Evolutionary conservation across 2,113 vertebrate species (phyloP), one percentile per base, ranked within the genome.

Genomic region (Empidonax traillii): DNA sequence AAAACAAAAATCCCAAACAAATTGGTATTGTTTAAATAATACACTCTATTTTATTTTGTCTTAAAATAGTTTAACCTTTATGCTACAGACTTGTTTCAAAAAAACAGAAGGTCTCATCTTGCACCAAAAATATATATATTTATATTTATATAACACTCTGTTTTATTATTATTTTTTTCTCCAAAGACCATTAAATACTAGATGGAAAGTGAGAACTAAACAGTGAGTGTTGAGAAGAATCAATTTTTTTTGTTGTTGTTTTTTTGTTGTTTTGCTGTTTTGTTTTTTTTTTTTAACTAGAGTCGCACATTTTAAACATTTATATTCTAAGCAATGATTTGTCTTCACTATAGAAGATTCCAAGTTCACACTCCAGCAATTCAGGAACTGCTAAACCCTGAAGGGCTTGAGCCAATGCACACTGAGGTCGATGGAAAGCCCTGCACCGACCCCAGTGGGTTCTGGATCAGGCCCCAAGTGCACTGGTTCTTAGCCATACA

Each of bases 51-150:
- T 97, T 96, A 99, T 99, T 99, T 98, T 87, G 77, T 98, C 98
- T 99, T 98, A 99, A 99, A 99, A 99, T 99, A 99, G 98, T 99
- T 99, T 97, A 98, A 98, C 98, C 98, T 99, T 99, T 99, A 98
- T 99, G 98, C 99, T 99, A 99, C 99, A 99, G 98, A 99, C 98
- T 98, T 97, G 97, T 99, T 99, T 98, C 98, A 99, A 99, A 98
- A 98, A 98, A 89, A 74, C 98, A 98, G 98, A 98, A 98, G 98
- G 97, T 98, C 98, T 99, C 96, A 97, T 98, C 97, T 98, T 98
- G 98, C 98, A 98, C 98, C 98, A 98, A 98, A 99, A 98, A 98
- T 96, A 98, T 97, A 96, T 97, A 95, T 96, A 97, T 97, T 95
- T 72, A 72, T 97, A 97, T 97, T 97, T 98, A 97, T 97, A 98